phyloP scores from a whole-genome alignment of 2,797 vertebrate genomes.

The Mus minutoides region DNA sequence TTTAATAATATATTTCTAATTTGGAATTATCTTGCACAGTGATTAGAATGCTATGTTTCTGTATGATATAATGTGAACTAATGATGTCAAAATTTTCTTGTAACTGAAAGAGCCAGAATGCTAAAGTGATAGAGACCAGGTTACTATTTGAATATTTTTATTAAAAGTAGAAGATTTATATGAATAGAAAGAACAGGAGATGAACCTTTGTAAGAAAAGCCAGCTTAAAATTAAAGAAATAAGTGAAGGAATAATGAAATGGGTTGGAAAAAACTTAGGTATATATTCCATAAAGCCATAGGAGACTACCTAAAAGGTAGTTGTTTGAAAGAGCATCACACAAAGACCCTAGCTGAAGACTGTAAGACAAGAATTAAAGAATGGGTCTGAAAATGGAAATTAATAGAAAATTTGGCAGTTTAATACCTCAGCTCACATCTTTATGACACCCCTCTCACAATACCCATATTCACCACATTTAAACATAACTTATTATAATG shows the following conservation, averaged over 20 bases:
- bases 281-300: neutral
- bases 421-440: neutral
- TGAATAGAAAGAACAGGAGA: neutral
- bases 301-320: neutral
- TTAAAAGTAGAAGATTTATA: neutral
- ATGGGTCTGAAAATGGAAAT: neutral
- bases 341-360: neutral
- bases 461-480: neutral
- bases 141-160: neutral
- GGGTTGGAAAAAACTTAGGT: neutral
- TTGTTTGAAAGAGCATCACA: neutral
- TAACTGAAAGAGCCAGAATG: neutral
- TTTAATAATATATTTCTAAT: neutral
- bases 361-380: neutral
- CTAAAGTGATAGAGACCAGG: neutral
- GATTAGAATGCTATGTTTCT: neutral
- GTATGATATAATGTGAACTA: neutral
- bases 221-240: neutral
- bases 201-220: neutral
- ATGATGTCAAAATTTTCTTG: neutral
- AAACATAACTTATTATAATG: neutral
- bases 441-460: neutral
- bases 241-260: neutral
- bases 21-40: neutral
- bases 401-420: neutral